phyloP scores from a whole-genome alignment of 2,888 invertebrate genomes.

The Synanthedon vespiformis region DNA sequence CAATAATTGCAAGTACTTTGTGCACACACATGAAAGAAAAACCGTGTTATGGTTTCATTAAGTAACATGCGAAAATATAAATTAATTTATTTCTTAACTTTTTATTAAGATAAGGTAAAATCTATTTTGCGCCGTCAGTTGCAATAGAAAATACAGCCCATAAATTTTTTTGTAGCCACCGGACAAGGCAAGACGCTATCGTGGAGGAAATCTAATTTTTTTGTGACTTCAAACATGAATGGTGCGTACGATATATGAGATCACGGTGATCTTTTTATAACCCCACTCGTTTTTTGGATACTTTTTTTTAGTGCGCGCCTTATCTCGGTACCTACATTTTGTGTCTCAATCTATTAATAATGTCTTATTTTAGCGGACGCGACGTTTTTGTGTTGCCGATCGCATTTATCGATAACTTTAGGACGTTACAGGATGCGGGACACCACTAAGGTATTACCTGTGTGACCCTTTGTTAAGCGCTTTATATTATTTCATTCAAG shows the following conservation, averaged over 20 bases:
- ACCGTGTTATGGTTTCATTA: background rate
- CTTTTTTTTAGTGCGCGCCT: conserved; percentile 30
- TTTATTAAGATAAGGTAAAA: background rate
- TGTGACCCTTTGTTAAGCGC: too few relatives aligned
- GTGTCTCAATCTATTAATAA: conserved; percentile 68
- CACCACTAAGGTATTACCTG: conserved; percentile 18
- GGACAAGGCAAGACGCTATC: conserved; percentile 60
- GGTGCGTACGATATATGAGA: conserved; percentile 66
- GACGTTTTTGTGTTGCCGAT: conserved; percentile 40
- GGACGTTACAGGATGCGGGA: conserved; percentile 21
- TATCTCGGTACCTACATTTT: conserved; percentile 59
- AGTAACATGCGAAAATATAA: background rate
- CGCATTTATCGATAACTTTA: conserved; percentile 35
- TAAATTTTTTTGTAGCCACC: conserved; percentile 44
- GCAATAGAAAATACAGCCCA: conserved; percentile 8
- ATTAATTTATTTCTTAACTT: background rate
- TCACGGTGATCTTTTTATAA: conserved; percentile 62
- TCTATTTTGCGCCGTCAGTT: conserved; percentile 17
- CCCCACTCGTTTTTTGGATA: conserved; percentile 38
- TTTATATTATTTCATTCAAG: background rate
- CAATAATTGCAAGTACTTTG: too few relatives aligned
- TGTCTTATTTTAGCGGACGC: conserved; percentile 54
- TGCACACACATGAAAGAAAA: background rate
- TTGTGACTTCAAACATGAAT: conserved; percentile 61
- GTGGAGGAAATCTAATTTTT: conserved; percentile 58